Evolutionary conservation across 2,113 vertebrate species (phyloP), one percentile per base, ranked within the genome.

Genomic region (Nyctibius bracteatus): DNA sequence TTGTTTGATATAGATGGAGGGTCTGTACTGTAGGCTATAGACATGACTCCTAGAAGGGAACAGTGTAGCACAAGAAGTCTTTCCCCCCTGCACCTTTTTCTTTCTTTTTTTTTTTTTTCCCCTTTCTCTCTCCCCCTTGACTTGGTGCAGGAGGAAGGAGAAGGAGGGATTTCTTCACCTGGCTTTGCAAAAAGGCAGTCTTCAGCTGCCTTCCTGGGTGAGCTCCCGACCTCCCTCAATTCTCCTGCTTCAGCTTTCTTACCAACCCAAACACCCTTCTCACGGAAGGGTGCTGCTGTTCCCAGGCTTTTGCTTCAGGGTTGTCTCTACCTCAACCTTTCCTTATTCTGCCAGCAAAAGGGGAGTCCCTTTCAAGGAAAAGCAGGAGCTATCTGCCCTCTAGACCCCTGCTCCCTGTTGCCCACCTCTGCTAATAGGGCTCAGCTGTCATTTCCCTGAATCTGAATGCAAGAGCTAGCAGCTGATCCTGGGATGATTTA

Each of bases 401-500:
- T 75, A 1, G 5, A 86, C 80, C 82, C 47, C 68, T 81, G 72
- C 47, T 95, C 71, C 58, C 30, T 1, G 1, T 80, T 96, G 51
- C 75, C 55, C 75, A 78, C 72, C 61, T 86, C 71, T 66, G 0
- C 92, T 92, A 93, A 86, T 44, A 86, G 75, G 92, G 84, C 80
- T 96, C 86, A 90, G 92, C 95, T 94, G 95, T 92, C 57, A 67
- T 78, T 93, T 92, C 83, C 68, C 80, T 86, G 68, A 52, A 86
- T 80, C 68, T 81, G 73, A 96, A 84, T 81, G 77, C 73, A 61
- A 37, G 90, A 75, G 65, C 37, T 90, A 90, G 86, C 88, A 91
- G 80, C 80, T 72, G 86, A 96, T 86, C 61, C 83, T 89, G 73
- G 86, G 37, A 74, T 92, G 88, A 88, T 92, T 95, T 96, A 92